phyloP scores from a whole-genome alignment of 2,888 invertebrate species.

The Drosophila histrio region DNA sequence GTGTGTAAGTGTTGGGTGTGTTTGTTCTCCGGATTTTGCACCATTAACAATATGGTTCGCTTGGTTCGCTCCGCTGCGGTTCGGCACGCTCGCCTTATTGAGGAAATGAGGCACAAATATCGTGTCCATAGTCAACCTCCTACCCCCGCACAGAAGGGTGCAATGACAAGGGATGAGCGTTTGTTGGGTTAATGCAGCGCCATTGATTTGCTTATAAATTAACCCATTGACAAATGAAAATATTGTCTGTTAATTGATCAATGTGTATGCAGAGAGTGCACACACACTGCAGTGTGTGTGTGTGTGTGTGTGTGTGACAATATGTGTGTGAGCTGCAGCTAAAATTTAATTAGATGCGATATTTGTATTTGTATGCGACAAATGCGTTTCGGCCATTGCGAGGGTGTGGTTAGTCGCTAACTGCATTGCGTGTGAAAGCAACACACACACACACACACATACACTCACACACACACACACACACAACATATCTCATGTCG shows the following conservation, averaged over 20 bases:
- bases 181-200: constrained; percentile 54
- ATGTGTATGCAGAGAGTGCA: constrained; percentile 79
- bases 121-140: constrained; percentile 12
- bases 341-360: constrained; percentile 82
- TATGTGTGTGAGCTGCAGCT: constrained; percentile 51
- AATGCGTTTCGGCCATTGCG: constrained; percentile 47
- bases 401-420: constrained; percentile 43
- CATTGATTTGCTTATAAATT: constrained; percentile 82
- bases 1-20: constrained; percentile 29
- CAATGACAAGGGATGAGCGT: background rate
- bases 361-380: constrained; percentile 63
- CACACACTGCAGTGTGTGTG: constrained; percentile 16
- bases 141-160: background rate
- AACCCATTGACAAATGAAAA: constrained; percentile 84
- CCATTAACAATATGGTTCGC: constrained; percentile 76
- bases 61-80: constrained; percentile 39
- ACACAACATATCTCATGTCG: constrained; percentile 69
- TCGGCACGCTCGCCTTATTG: constrained; percentile 56
- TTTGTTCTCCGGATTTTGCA: constrained; percentile 76
- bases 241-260: constrained; percentile 85
- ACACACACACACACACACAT: constrained; percentile 16
- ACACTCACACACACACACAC: constrained; percentile 14
- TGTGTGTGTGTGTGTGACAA: constrained; percentile 3
- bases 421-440: constrained; percentile 47
- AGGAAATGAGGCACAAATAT: constrained; percentile 60